Evolutionary conservation across 2,888 invertebrate species (phyloP).

Genomic region (Metopia argyrocephala): DNA sequence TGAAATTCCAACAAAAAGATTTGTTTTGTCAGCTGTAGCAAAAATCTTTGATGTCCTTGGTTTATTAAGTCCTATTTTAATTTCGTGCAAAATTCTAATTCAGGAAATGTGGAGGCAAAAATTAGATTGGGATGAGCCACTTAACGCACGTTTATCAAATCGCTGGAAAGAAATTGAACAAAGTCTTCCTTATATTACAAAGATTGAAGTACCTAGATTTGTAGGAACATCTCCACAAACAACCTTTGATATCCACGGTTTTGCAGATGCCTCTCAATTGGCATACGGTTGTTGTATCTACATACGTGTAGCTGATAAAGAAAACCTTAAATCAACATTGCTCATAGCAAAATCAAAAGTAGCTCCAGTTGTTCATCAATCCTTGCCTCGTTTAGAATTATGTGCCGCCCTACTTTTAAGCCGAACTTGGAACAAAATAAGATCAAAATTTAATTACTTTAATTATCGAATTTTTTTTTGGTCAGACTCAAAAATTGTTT

Average conservation of each 20-base stretch:
- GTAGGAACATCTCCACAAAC: neutral
- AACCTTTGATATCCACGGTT: constrained; percentile 14
- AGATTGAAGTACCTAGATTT: neutral
- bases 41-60: constrained; percentile 32
- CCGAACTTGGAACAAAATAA: too few relatives aligned
- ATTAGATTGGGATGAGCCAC: constrained; percentile 16
- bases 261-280: neutral
- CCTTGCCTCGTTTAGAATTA: too few relatives aligned
- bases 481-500: too few relatives aligned
- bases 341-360: too few relatives aligned
- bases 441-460: too few relatives aligned
- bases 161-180: constrained; percentile 10
- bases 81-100: constrained; percentile 24
- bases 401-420: too few relatives aligned
- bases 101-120: constrained; percentile 28
- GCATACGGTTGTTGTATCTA: too few relatives aligned
- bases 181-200: neutral
- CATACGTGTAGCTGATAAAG: too few relatives aligned
- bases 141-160: neutral
- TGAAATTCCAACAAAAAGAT: too few relatives aligned
- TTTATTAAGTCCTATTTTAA: constrained; percentile 35
- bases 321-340: too few relatives aligned
- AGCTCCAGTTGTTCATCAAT: too few relatives aligned
- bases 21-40: neutral
- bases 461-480: too few relatives aligned